Evolutionary conservation across 2,113 vertebrate species (phyloP), one percentile per base, ranked within the genome.

Genomic region (Amblyopsis rosae): DNA sequence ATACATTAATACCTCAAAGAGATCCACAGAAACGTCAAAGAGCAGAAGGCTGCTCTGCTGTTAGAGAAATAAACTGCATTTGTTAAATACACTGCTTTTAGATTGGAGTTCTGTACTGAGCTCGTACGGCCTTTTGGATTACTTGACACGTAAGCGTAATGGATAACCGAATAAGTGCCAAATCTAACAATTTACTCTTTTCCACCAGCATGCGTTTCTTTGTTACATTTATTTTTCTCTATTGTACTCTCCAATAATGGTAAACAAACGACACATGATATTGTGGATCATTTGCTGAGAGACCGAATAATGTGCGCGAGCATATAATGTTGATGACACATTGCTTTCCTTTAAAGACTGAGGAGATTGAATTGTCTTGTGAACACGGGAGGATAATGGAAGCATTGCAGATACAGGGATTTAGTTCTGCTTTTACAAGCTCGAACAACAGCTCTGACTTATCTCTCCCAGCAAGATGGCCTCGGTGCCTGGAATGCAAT

Each of bases 391-490:
- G 65, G 65, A 88, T 79, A 82, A 81, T 79, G 75, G 67, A 67
- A 64, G 76, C 69, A 56, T 72, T 76, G 71, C 57, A 75, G 74
- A 87, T 86, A 77, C 3, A 15, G 35, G 57, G 79, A 68, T 87
- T 86, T 79, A 70, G 72, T 72, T 76, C 81, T 51, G 55, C 73
- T 77, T 77, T 71, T 75, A 80, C 84, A 87, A 85, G 83, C 73
- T 88, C 75, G 73, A 83, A 89, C 79, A 89, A 81, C 80, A 72
- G 80, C 76, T 77, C 66, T 72, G 73, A 86, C 85, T 89, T 85
- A 88, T 88, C 81, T 75, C 69, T 65, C 66, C 61, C 12, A 79
- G 69, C 78, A 86, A 85, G 82, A 88, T 80, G 75, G 84, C 75
- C 82, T 84, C 67, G 15, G 75, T 68, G 80, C 74, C 68, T 86